Evolutionary conservation across 2,113 vertebrate genomes (phyloP), one percentile per base, ranked within the genome.

Genomic region (Ornithorhynchus anatinus): DNA sequence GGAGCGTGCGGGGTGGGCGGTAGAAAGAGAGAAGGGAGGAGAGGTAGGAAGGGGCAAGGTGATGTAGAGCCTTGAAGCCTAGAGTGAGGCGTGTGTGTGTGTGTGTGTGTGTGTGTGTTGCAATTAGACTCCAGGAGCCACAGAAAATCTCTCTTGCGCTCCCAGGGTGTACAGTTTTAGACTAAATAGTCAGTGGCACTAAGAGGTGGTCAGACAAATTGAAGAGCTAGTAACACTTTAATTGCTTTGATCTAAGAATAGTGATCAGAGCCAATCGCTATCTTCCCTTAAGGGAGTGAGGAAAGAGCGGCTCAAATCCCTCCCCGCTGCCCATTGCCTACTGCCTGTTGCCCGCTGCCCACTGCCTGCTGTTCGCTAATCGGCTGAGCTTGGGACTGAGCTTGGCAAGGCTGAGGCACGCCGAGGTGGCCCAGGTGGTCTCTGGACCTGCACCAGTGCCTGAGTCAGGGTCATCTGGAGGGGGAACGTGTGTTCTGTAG

Each of bases 171-270:
- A 0, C 59, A 72, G 43, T 85, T 84, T 54, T 69, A 36, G 75
- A 64, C 79, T 48, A 78, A 84, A 84, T 59, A 81, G 62, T 78
- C 80, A 86, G 75, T 78, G 63, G 59, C 53, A 86, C 83, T 82
- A 84, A 82, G 70, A 86, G 61, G 79, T 59, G 79, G 84, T 80
- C 61, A 89, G 82, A 80, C 73, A 85, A 69, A 87, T 60, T 80
- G 80, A 82, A 89, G 86, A 76, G 42, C 29, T 79, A 89, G 44
- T 61, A 84, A 79, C 43, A 78, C 57, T 84, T 83, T 64, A 56
- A n/a, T 48, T 69, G 45, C 14, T 90, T 88, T 89, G 77, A 85
- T 88, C 47, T 38, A 31, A 44, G 48, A 73, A 81, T 86, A 84
- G 59, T 68, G 62, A 1, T 17, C 44, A 59, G 15, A 62, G 23